These are phyloP conservation scores for Marisa cornuarietis DNA, from an alignment of 1,140 invertebrate genomes.

Conservation along the genomic window DNA sequence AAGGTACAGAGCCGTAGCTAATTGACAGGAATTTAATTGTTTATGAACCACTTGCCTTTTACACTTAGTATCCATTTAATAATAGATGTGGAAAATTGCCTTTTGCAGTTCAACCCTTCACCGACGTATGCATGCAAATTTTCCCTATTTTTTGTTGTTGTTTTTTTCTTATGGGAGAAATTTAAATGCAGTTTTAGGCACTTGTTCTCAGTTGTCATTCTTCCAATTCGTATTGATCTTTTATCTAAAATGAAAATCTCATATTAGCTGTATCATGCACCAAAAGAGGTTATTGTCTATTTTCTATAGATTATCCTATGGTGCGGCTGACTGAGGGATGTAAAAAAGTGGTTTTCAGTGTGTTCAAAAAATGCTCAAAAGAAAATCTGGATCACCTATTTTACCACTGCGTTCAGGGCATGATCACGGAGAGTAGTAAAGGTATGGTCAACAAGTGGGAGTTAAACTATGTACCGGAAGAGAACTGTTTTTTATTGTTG, in stretches of 20 bases:
- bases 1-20: constrained; percentile 41
- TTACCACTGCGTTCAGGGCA: constrained; percentile 55
- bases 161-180: too few species aligned
- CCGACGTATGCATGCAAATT: too few species aligned
- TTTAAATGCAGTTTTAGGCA: too few species aligned
- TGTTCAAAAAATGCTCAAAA: constrained; percentile 41
- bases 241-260: not conserved
- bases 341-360: constrained; percentile 38
- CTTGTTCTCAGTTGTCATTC: too few species aligned
- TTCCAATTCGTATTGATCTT: not conserved
- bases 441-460: constrained; percentile 26
- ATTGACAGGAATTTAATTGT: too few species aligned
- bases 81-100: not conserved
- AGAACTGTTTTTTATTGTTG: too few species aligned
- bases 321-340: constrained; percentile 38
- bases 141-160: too few species aligned
- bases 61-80: too few species aligned
- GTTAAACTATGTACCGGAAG: too few species aligned
- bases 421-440: constrained; percentile 50
- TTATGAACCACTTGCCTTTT: too few species aligned
- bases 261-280: not conserved
- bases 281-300: not conserved
- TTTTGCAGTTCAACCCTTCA: not conserved
- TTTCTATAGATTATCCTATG: constrained; percentile 50
- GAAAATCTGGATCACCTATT: constrained; percentile 49